Conservation (phyloP, 2,797 vertebrate genomes). For the Acipenser transmontanus region DNA sequence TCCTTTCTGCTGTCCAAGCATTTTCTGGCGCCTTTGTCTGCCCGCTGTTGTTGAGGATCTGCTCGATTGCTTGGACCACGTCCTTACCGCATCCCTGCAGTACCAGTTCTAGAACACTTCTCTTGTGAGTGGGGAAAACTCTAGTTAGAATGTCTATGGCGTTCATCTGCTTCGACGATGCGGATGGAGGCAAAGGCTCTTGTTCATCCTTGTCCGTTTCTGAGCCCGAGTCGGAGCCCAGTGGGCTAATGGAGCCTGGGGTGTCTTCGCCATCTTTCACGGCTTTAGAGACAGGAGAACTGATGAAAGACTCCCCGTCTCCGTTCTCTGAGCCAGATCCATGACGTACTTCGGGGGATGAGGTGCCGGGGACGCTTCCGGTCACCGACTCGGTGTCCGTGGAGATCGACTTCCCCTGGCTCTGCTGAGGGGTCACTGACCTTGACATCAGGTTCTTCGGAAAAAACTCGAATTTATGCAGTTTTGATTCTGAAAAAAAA, state of each 20-base stretch:
- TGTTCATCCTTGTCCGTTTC: constrained; percentile 84
- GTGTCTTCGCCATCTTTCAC: constrained; percentile 83
- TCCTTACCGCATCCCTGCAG: constrained; percentile 93
- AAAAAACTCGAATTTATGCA: constrained; percentile 93
- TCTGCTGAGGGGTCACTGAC: constrained; percentile 67
- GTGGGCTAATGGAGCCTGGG: constrained; percentile 84
- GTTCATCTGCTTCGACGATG: constrained; percentile 83
- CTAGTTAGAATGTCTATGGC: constrained; percentile 93
- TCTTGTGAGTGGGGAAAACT: constrained; percentile 91
- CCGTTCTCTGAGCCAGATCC: constrained; percentile 90
- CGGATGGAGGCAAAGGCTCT: constrained; percentile 69
- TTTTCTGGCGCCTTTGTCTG: constrained; percentile 64
- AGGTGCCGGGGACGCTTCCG: constrained; percentile 59
- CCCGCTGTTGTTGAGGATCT: constrained; percentile 92
- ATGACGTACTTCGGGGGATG: constrained; percentile 82
- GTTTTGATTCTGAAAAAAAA: constrained; percentile 66
- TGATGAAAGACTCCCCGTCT: constrained; percentile 85
- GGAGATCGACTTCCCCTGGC: constrained; percentile 68
- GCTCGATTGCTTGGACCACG: constrained; percentile 97
- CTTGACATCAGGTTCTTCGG: constrained; percentile 74
- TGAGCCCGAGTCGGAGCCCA: constrained; percentile 88
- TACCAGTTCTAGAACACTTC: constrained; percentile 90
- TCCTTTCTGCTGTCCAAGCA: constrained; percentile 69
- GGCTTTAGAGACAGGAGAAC: constrained; percentile 77
- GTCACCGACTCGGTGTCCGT: constrained; percentile 78